Evolutionary conservation across 1,140 invertebrate genomes (phyloP).

Genomic region (Neomicropteryx cornuta): DNA sequence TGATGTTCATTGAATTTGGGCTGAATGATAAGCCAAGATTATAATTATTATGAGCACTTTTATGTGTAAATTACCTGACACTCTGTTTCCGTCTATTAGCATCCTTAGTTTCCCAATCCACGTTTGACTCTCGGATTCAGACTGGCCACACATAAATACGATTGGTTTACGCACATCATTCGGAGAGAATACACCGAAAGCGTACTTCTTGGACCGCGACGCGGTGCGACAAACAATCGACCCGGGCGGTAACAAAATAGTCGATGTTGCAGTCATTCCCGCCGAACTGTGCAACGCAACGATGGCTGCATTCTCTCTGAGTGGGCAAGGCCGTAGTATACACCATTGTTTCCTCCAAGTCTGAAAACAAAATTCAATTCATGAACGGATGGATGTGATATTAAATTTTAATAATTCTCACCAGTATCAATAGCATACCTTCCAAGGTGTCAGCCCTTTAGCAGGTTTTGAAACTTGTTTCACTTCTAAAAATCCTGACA

Average conservation of each 20-base stretch:
- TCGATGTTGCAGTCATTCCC: constrained; percentile 17
- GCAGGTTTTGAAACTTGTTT: too few species aligned
- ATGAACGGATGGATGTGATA: too few species aligned
- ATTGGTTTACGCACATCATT: constrained; percentile 35
- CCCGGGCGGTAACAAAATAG: constrained; percentile 26
- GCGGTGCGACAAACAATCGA: constrained; percentile 39
- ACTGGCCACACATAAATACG: constrained; percentile 36
- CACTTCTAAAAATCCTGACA: too few species aligned
- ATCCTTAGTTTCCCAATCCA: constrained; percentile 42
- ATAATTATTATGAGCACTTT: too few species aligned
- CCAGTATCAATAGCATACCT: too few species aligned
- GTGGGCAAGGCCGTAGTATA: constrained; percentile 20
- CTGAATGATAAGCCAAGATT: too few species aligned
- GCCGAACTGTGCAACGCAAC: constrained; percentile 19
- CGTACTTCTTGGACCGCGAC: constrained; percentile 40
- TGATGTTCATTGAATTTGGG: too few species aligned
- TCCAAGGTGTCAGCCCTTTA: too few species aligned
- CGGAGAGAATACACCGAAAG: constrained; percentile 40
- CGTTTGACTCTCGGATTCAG: constrained; percentile 40
- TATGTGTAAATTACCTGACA: constrained; percentile 1
- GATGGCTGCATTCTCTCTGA: constrained; percentile 20
- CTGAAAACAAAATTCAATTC: constrained; percentile 11
- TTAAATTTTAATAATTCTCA: too few species aligned
- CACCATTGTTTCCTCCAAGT: constrained; percentile 26
- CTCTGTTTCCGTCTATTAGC: constrained; percentile 21